Base-by-base conservation (phyloP, 2,888 invertebrate genomes). In the Rhynchonema sp. region DNA sequence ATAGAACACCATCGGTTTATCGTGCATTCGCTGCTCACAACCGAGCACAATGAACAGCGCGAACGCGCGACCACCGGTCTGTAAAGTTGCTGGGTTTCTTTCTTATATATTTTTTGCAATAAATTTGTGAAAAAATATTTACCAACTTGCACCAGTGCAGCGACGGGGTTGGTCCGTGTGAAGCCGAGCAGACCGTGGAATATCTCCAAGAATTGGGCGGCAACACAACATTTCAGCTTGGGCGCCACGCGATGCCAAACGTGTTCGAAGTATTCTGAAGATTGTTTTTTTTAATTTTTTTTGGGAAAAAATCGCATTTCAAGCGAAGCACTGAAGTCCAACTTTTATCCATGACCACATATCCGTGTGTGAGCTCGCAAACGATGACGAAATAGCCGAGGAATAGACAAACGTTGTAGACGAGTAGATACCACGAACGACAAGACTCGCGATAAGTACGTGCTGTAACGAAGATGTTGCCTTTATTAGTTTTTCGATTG, bases 181-280 rank as follows among this genome's bases (percentile, higher is more conserved):
- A 88, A 86, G 1, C 89, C 87, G 71, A 90, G 83, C 56, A 90
- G 68, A 0, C 90, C 86, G 78, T 92, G 88, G 77, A 91, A 78
- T 0, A 90, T 82, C 77, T 92, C 92, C 63, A 92, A 73, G 67
- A 85, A 82, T 74, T 89, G 87, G 67, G 87, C 75, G 1, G 86
- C 72, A 68, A 90, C 89, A 46, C 87, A 79, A 69, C 87, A 85
- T 73, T 84, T 84, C 76, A 88, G n/a, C 30, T 60, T 60, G n/a
- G 23, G n/a, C 9, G 46, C 3, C 22, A 56, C 53, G n/a, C 29
- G 30, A 3, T 1, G 25, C 60, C 60, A 60, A 1, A 30, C 52
- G 13, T 46, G 1, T 20, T 30, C 23, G 30, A 60, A 60, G 25
- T 60, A 60, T 6, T 49, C 60, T 60, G 46, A 2, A 60, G 1